phyloP scores from a whole-genome alignment of 37 sponge, comb jelly and placozoan genomes.

The Bolinopsis microptera region DNA sequence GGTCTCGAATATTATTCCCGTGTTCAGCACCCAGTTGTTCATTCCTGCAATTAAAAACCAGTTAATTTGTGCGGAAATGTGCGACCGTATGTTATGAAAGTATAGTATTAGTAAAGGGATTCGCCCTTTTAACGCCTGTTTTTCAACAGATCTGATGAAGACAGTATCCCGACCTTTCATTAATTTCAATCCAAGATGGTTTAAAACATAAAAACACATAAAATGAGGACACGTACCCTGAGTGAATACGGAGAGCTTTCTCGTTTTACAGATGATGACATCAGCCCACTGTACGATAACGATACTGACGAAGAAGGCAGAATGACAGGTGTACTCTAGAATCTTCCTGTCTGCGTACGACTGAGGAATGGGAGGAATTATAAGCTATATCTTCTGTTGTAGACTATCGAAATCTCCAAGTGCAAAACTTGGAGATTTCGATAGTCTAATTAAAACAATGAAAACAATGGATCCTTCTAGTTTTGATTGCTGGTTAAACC shows the following conservation, averaged over 20 bases:
- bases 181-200: too few species aligned
- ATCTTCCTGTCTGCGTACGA: conserved; percentile 76
- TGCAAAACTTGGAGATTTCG: too few species aligned
- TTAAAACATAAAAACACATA: too few species aligned
- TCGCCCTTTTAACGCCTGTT: too few species aligned
- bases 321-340: conserved; percentile 89
- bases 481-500: too few species aligned
- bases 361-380: conserved; percentile 69
- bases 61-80: neutral
- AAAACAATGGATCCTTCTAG: too few species aligned
- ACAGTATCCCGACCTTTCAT: too few species aligned
- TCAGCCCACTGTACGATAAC: conserved; percentile 98
- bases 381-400: too few species aligned
- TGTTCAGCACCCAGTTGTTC: conserved; percentile 85
- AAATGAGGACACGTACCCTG: too few species aligned
- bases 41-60: conserved; percentile 62
- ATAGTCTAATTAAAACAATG: too few species aligned
- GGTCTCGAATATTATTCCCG: conserved; percentile 89
- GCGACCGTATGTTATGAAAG: neutral
- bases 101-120: neutral
- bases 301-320: conserved; percentile 94
- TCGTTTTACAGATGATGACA: conserved; percentile 91
- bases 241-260: conserved; percentile 85
- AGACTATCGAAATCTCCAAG: too few species aligned
- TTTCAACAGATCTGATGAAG: too few species aligned